These are phyloP conservation scores for Teleiodes luculella DNA, from an alignment of 2,888 invertebrate genomes.

Conservation along the genomic window DNA sequence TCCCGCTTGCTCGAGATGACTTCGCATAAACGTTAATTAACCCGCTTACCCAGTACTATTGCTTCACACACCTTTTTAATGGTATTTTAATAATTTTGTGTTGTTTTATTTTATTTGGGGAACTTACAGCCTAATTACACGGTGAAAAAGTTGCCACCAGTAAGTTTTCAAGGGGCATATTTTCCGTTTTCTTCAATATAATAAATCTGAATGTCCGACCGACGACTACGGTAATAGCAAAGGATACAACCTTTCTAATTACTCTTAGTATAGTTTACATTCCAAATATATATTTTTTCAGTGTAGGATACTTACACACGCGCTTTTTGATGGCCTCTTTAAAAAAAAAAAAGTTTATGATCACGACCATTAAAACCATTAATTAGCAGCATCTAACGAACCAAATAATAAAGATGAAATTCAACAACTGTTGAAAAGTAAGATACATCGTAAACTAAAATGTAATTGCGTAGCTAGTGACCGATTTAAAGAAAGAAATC, in stretches of 20 bases:
- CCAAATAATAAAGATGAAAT: constrained; percentile 18
- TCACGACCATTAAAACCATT: constrained; percentile 26
- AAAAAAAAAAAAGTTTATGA: constrained; percentile 25
- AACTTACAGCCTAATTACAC: too few species aligned
- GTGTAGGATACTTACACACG: constrained; percentile 1
- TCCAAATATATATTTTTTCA: too few species aligned
- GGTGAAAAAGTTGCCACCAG: too few species aligned
- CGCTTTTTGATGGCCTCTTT: constrained; percentile 22
- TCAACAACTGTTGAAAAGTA: not conserved
- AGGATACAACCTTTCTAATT: too few species aligned
- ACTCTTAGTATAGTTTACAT: too few species aligned
- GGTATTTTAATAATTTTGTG: not conserved
- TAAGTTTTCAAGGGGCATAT: constrained; percentile 7
- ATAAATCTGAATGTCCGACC: too few species aligned
- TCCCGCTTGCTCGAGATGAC: constrained; percentile 51
- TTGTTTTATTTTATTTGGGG: too few species aligned
- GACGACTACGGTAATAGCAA: too few species aligned
- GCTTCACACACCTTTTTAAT: constrained; percentile 19
- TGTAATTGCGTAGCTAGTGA: constrained; percentile 3
- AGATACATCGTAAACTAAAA: not conserved
- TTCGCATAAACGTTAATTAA: constrained; percentile 62
- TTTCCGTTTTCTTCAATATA: constrained; percentile 18
- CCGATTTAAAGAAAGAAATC: constrained; percentile 4
- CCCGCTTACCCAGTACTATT: constrained; percentile 46
- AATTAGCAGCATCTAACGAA: constrained; percentile 32